A percentile compares a stretch with the other conserved stretches of the same genome.
Evolutionary conservation across 1,140 invertebrate species (phyloP).

Genomic region (Aphidius ervi): DNA sequence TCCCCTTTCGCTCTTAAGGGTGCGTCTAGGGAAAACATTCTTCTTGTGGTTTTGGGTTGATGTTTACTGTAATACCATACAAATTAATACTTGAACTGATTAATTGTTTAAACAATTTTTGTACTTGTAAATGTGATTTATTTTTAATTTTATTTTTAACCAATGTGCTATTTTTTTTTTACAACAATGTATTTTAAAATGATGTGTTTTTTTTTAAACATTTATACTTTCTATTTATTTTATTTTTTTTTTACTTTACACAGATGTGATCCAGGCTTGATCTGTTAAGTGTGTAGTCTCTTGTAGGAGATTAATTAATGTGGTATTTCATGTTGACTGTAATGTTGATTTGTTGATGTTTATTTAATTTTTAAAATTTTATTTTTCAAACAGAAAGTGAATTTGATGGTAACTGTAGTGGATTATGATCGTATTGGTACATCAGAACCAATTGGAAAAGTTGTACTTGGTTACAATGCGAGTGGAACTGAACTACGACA

Average conservation of each 20-base stretch:
- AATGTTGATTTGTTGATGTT: background rate
- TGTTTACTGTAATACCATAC: too few relatives aligned
- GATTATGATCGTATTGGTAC: conserved; percentile 99
- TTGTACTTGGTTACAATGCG: conserved; percentile 94
- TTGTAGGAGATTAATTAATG: too few relatives aligned
- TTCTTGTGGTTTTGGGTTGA: too few relatives aligned
- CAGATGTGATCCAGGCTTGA: too few relatives aligned
- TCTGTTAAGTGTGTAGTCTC: too few relatives aligned
- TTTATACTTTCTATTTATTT: too few relatives aligned
- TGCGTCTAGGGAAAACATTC: too few relatives aligned
- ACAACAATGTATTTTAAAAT: background rate
- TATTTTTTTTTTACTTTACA: too few relatives aligned
- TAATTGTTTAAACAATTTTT: background rate
- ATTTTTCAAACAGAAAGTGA: conserved; percentile 82
- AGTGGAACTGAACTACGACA: conserved; percentile 96
- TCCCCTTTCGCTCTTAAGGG: background rate
- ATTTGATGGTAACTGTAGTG: conserved; percentile 96
- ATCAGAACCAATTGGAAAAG: conserved; percentile 97
- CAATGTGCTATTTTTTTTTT: background rate
- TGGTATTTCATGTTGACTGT: too few relatives aligned
- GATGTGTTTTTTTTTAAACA: too few relatives aligned
- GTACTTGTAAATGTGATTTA: too few relatives aligned
- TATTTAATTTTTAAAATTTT: conserved; percentile 15
- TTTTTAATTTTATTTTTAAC: background rate
- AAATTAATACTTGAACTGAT: too few relatives aligned